Percentiles rank a stretch among this genome's conserved stretches.
These are phyloP conservation scores for Diglossa brunneiventris DNA, from an alignment of 2,113 vertebrate species.

Conservation along the genomic window DNA sequence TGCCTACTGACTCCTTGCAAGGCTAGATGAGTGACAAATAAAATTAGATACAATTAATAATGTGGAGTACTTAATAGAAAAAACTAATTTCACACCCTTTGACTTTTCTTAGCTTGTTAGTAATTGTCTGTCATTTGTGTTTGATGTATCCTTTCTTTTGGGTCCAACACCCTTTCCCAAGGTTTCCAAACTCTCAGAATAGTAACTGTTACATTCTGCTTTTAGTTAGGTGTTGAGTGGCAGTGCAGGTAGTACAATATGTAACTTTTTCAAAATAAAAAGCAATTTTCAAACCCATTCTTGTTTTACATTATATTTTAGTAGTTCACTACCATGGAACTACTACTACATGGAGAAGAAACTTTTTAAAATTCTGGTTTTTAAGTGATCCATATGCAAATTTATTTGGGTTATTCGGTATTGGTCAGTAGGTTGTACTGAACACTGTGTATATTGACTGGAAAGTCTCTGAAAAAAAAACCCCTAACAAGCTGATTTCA, in stretches of 20 bases:
- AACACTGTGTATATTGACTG: neutral
- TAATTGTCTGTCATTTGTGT: neutral
- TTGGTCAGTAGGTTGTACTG: neutral
- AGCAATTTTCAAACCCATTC: neutral
- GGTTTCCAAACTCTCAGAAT: neutral
- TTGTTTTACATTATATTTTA: neutral
- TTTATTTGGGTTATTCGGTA: neutral
- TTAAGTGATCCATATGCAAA: neutral
- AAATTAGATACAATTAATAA: neutral
- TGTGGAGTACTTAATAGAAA: neutral
- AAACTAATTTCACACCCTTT: neutral
- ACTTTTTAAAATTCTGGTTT: neutral
- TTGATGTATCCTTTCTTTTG: neutral
- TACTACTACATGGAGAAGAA: neutral
- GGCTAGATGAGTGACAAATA: neutral
- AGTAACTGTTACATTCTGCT: neutral
- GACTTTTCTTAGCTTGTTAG: neutral
- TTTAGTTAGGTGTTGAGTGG: neutral
- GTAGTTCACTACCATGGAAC: neutral
- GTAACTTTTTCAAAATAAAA: neutral
- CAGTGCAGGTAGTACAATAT: neutral
- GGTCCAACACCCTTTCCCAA: neutral
- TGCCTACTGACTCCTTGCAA: neutral
- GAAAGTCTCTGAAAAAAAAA: neutral
- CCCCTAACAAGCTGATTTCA: neutral